These are phyloP conservation scores for Hirudinaria manillensis DNA, from an alignment of 2,888 invertebrate genomes.

Conservation along the genomic window DNA sequence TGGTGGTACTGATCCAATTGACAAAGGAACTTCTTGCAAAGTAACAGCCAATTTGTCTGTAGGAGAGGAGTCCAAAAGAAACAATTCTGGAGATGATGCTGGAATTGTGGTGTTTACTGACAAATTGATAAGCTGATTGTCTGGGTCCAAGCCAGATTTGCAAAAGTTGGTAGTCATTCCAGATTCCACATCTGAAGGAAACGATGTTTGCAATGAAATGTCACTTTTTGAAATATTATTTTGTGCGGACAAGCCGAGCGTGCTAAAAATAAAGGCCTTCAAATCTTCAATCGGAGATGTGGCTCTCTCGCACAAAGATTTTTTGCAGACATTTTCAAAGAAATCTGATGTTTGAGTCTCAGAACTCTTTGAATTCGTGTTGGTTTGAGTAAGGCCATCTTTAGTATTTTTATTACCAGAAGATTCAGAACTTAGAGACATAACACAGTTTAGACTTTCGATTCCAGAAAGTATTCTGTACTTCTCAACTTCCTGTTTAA, in stretches of 20 bases:
- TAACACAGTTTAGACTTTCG: conserved; percentile 57
- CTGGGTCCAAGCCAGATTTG: conserved; percentile 41
- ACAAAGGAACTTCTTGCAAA: neutral
- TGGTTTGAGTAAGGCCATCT: conserved; percentile 13
- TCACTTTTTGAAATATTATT: too few species aligned
- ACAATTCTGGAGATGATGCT: too few species aligned
- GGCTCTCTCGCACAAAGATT: conserved; percentile 25
- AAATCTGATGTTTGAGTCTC: neutral
- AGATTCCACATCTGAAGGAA: too few species aligned
- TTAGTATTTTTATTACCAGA: neutral
- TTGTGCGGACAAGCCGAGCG: neutral
- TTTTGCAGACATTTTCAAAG: neutral
- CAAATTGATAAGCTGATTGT: neutral
- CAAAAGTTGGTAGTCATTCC: neutral
- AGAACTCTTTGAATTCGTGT: neutral
- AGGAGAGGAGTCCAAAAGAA: too few species aligned
- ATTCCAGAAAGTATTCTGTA: conserved; percentile 61
- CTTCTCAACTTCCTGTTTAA: conserved; percentile 60
- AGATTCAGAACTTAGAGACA: conserved; percentile 9
- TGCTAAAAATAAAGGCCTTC: conserved; percentile 17
- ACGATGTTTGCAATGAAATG: too few species aligned
- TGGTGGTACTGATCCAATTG: neutral
- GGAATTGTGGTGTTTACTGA: too few species aligned
- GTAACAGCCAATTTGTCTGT: too few species aligned
- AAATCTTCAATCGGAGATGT: conserved; percentile 29